These are phyloP conservation scores for Mayetiola destructor DNA, from an alignment of 2,888 invertebrate species.

Conservation along the genomic window DNA sequence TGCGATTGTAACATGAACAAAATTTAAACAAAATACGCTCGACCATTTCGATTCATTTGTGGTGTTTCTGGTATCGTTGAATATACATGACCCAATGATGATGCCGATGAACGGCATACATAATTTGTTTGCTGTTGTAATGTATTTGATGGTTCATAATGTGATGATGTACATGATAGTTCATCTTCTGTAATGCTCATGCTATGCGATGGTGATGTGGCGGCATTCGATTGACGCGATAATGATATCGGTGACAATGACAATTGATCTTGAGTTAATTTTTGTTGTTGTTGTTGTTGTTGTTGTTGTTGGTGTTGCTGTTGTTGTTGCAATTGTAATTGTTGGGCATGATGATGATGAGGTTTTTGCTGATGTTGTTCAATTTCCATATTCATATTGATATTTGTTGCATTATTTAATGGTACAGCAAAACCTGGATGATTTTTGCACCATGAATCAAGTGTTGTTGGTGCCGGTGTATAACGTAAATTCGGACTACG, in stretches of 20 bases:
- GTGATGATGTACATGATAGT: constrained; percentile 17
- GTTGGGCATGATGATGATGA: not conserved
- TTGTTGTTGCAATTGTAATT: not conserved
- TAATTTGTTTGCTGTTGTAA: constrained; percentile 15
- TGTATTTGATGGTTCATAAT: constrained; percentile 16
- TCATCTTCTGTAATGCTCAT: constrained; percentile 19
- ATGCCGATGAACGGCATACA: constrained; percentile 17
- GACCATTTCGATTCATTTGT: constrained; percentile 17
- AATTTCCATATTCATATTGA: constrained; percentile 10
- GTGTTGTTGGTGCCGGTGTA: constrained; percentile 57
- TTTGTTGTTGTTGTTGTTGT: constrained; percentile 5
- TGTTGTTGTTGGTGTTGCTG: not conserved
- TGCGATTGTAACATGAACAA: no score
- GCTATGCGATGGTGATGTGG: constrained; percentile 17
- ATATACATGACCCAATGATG: constrained; percentile 19
- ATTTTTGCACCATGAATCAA: constrained; percentile 56
- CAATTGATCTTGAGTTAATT: not conserved
- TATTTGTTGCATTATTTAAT: not conserved
- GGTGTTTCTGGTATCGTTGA: constrained; percentile 20
- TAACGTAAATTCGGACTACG: constrained; percentile 40
- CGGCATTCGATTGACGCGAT: constrained; percentile 1
- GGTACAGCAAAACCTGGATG: constrained; percentile 28
- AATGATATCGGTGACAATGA: constrained; percentile 5
- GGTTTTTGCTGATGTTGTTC: constrained; percentile 6
- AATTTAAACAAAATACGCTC: constrained; percentile 18